Percentiles rank a stretch among this genome's conserved stretches.
Conservation (phyloP, 1,140 invertebrate genomes). For the Psilanteris sp. region DNA sequence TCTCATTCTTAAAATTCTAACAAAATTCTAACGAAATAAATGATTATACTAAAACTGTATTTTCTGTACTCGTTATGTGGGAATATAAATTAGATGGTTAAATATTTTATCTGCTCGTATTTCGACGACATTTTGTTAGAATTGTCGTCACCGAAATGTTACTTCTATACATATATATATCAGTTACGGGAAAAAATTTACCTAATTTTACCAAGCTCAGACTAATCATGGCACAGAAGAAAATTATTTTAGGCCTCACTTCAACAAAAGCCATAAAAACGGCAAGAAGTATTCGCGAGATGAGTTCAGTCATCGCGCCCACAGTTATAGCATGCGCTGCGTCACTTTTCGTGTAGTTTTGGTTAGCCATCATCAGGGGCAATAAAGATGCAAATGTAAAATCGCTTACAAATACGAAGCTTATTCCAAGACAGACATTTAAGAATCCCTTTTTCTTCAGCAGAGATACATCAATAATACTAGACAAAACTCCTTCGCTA, state of each 20-base stretch:
- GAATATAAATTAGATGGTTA: too few relatives aligned
- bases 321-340: slow-evolving; percentile 71
- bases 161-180: too few relatives aligned
- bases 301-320: slow-evolving; percentile 70
- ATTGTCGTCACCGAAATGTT: too few relatives aligned
- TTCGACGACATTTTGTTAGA: too few relatives aligned
- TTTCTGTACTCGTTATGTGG: too few relatives aligned
- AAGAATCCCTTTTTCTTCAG: slow-evolving; percentile 71
- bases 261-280: slow-evolving; percentile 71
- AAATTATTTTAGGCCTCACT: slow-evolving; percentile 70
- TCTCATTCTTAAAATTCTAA: too few relatives aligned
- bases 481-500: slow-evolving; percentile 52
- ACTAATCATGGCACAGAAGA: slow-evolving; percentile 73
- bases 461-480: slow-evolving; percentile 71
- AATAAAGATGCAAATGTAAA: slow-evolving; percentile 72
- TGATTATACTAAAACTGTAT: too few relatives aligned
- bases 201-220: slow-evolving; percentile 72
- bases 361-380: slow-evolving; percentile 73
- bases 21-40: too few relatives aligned
- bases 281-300: slow-evolving; percentile 70
- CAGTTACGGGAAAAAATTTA: too few relatives aligned
- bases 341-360: slow-evolving; percentile 69
- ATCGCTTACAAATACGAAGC: slow-evolving; percentile 72
- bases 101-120: too few relatives aligned
- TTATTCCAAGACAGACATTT: slow-evolving; percentile 72